Percentiles rank a stretch among this genome's conserved stretches.
These are phyloP conservation scores for Congeria kusceri DNA, from an alignment of 2,888 invertebrate species.

Conservation along the genomic window DNA sequence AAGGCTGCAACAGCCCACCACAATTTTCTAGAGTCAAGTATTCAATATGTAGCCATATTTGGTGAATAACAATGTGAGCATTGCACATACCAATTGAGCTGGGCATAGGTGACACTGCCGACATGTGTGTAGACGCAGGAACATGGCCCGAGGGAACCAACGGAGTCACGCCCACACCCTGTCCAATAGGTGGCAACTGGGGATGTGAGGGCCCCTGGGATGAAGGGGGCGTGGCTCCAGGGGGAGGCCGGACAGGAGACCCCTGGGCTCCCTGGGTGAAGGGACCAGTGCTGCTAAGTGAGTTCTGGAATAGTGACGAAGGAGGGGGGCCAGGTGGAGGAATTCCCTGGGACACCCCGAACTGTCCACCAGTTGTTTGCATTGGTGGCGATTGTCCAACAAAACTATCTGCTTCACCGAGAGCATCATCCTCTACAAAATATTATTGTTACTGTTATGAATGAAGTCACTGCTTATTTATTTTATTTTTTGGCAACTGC, in stretches of 20 bases:
- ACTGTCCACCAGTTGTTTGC: neutral
- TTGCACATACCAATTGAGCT: slow-evolving; percentile 45
- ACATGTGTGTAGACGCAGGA: slow-evolving; percentile 31
- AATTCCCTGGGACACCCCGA: neutral
- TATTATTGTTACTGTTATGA: too few relatives aligned
- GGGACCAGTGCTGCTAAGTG: slow-evolving; percentile 30
- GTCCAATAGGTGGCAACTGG: neutral
- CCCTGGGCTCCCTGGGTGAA: slow-evolving; percentile 77
- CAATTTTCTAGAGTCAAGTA: too few relatives aligned
- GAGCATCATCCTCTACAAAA: slow-evolving; percentile 84
- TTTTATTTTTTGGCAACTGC: too few relatives aligned
- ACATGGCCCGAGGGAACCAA: slow-evolving; percentile 43
- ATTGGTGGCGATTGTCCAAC: slow-evolving; percentile 80
- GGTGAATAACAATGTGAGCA: too few relatives aligned
- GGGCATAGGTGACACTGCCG: slow-evolving; percentile 53
- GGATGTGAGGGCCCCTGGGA: slow-evolving; percentile 33
- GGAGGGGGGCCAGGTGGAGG: slow-evolving; percentile 31
- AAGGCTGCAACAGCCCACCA: too few relatives aligned
- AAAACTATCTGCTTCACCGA: slow-evolving; percentile 84
- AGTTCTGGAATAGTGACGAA: slow-evolving; percentile 55
- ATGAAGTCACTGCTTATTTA: too few relatives aligned
- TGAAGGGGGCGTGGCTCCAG: neutral
- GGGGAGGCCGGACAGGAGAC: slow-evolving; percentile 55
- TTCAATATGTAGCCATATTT: too few relatives aligned
- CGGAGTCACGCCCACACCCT: slow-evolving; percentile 11